Evolutionary conservation across 2,797 vertebrate species (phyloP).

Genomic region (Molossus molossus): DNA sequence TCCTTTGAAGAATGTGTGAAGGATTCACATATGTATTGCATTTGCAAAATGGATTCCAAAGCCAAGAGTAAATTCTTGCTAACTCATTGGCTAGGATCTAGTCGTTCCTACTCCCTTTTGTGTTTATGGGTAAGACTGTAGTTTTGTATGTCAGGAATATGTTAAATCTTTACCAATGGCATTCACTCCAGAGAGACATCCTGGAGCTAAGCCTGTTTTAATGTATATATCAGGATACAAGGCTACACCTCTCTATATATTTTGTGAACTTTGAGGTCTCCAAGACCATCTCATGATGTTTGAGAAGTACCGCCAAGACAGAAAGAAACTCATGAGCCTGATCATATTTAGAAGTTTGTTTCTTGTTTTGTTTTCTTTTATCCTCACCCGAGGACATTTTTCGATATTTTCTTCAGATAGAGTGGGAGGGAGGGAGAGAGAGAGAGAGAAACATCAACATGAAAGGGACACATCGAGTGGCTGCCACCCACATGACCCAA

Average conservation of each 20-base stretch:
- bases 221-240: accelerated
- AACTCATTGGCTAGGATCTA: neutral
- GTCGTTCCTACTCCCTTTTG: neutral
- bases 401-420: too few species aligned
- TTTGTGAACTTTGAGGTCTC: neutral
- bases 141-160: neutral
- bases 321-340: accelerated
- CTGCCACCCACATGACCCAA: too few species aligned
- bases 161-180: neutral
- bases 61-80: neutral
- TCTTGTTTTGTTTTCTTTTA: too few species aligned
- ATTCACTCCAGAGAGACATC: neutral
- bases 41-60: neutral
- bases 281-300: too few species aligned
- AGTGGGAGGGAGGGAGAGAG: too few species aligned
- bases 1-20: neutral
- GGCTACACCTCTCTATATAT: accelerated
- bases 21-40: neutral
- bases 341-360: neutral
- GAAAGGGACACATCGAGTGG: too few species aligned
- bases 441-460: too few species aligned
- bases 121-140: neutral
- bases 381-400: too few species aligned
- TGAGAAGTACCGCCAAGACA: neutral
- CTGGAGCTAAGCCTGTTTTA: neutral